Percentiles rank a stretch among this genome's conserved stretches.
phyloP scores from a whole-genome alignment of 1,140 invertebrate species.

The Steinernema feltiae region DNA sequence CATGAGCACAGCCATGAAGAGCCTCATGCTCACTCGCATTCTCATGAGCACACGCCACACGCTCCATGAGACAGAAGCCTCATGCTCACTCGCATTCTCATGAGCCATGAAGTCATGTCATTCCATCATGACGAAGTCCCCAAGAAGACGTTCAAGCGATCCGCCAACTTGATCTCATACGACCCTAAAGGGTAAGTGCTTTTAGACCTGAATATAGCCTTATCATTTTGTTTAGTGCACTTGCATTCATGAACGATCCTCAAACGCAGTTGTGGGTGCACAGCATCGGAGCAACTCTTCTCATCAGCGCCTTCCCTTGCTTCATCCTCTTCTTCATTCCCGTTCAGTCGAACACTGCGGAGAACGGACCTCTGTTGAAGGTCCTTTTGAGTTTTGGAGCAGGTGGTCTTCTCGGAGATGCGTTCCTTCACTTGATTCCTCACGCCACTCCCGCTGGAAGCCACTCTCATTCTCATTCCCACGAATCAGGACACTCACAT shows the following conservation, averaged over 20 bases:
- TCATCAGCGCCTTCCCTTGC: slow-evolving; percentile 88
- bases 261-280: slow-evolving; percentile 54
- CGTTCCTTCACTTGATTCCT: slow-evolving; percentile 89
- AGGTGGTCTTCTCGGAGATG: slow-evolving; percentile 85
- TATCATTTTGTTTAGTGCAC: slow-evolving; percentile 18
- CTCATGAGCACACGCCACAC: slow-evolving; percentile 16
- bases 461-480: slow-evolving; percentile 62
- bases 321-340: slow-evolving; percentile 87
- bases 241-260: slow-evolving; percentile 32
- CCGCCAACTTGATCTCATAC: slow-evolving; percentile 17
- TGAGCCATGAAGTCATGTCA: too few species aligned
- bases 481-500: slow-evolving; percentile 63
- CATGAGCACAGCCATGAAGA: slow-evolving; percentile 48
- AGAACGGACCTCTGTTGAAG: slow-evolving; percentile 65
- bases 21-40: slow-evolving; percentile 24
- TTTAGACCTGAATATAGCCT: slow-evolving; percentile 21
- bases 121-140: too few species aligned
- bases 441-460: slow-evolving; percentile 72
- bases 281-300: slow-evolving; percentile 70
- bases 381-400: slow-evolving; percentile 85
- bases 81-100: slow-evolving; percentile 26
- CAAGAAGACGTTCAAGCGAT: slow-evolving; percentile 10
- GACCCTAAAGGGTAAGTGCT: slow-evolving; percentile 25
- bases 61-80: slow-evolving; percentile 10
- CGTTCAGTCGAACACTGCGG: slow-evolving; percentile 72